Evolutionary conservation across 2,888 invertebrate species (phyloP).

Genomic region (Campopleginae sp.): DNA sequence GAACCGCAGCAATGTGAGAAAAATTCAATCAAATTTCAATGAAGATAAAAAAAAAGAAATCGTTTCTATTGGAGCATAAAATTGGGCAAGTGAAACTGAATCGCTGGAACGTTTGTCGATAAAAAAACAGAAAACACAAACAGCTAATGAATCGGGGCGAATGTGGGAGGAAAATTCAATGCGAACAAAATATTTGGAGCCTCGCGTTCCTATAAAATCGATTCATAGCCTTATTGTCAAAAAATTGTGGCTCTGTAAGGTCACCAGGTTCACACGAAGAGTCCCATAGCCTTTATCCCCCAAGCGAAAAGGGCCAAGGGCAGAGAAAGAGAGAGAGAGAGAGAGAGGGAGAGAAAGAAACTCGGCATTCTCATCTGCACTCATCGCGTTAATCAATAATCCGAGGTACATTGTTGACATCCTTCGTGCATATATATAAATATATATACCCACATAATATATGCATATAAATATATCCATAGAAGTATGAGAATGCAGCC

Average conservation of each 20-base stretch:
- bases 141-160: not conserved
- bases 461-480: slow-evolving; percentile 1
- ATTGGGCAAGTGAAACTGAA: not conserved
- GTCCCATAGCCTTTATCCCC: slow-evolving; percentile 32
- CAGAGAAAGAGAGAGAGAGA: slow-evolving; percentile 19
- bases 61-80: not conserved
- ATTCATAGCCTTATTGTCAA: not conserved
- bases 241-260: not conserved
- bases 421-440: slow-evolving; percentile 46
- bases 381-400: slow-evolving; percentile 64
- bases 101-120: not conserved
- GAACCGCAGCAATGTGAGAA: not conserved
- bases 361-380: slow-evolving; percentile 61
- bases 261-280: slow-evolving; percentile 17
- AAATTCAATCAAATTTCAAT: not conserved
- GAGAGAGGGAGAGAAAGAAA: slow-evolving; percentile 32
- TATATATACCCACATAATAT: not conserved
- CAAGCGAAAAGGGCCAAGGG: slow-evolving; percentile 56
- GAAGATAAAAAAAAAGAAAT: not conserved
- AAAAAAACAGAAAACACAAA: not conserved
- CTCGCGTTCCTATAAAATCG: not conserved
- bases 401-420: slow-evolving; percentile 67
- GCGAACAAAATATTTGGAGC: not conserved
- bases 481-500: not conserved
- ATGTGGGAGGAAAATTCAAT: not conserved